Conservation (phyloP, 1,140 invertebrate genomes). For the Drosophila biarmipes region DNA sequence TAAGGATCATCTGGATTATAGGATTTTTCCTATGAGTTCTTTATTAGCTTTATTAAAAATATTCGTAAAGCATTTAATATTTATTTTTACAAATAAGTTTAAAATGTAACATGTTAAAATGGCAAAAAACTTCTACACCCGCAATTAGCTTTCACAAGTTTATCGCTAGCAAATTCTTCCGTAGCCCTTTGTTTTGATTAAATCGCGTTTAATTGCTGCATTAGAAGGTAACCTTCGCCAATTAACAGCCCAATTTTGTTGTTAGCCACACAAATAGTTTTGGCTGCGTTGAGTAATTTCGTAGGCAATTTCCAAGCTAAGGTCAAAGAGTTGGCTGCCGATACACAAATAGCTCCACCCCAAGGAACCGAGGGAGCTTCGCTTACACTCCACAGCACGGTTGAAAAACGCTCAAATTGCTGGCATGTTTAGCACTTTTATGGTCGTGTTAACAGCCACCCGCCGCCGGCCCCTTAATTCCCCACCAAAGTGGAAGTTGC, state of each 20-base stretch:
- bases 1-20: too few relatives aligned
- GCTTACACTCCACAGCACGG: conserved; percentile 32
- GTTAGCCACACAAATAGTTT: conserved; percentile 48
- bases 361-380: conserved; percentile 5
- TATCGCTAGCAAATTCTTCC: too few relatives aligned
- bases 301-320: conserved; percentile 59
- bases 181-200: neutral
- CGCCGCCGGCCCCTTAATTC: conserved; percentile 5
- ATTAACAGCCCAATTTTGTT: conserved; percentile 48
- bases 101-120: too few relatives aligned
- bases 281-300: conserved; percentile 40
- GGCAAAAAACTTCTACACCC: too few relatives aligned
- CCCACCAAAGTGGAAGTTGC: conserved; percentile 24
- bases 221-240: conserved; percentile 40
- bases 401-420: conserved; percentile 62
- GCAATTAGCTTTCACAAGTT: too few relatives aligned
- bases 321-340: conserved; percentile 53
- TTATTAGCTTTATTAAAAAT: too few relatives aligned
- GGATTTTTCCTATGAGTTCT: too few relatives aligned
- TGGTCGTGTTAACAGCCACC: conserved; percentile 59
- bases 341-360: conserved; percentile 34
- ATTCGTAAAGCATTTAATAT: too few relatives aligned
- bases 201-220: conserved; percentile 11
- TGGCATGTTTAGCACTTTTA: conserved; percentile 74
- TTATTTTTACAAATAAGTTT: too few relatives aligned